A percentile compares a stretch with the other conserved stretches of the same genome.
phyloP scores from a whole-genome alignment of 2,888 invertebrate species.

The Aplocera efformata region DNA sequence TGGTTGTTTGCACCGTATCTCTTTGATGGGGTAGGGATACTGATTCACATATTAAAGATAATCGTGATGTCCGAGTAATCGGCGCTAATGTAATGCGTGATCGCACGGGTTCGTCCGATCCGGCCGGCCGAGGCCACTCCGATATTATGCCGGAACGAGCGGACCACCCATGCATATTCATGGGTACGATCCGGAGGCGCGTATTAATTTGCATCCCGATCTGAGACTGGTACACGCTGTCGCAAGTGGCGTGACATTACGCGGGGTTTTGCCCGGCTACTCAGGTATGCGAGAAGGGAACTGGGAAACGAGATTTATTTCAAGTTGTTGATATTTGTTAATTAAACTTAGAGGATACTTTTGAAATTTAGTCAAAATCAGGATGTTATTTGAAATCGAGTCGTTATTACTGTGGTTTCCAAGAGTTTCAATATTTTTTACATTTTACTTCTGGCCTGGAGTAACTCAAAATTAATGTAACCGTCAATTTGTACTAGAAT shows the following conservation, averaged over 20 bases:
- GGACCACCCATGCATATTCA: slow-evolving; percentile 73
- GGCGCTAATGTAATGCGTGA: slow-evolving; percentile 27
- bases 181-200: slow-evolving; percentile 66
- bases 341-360: no score
- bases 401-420: no score
- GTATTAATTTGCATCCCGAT: slow-evolving; percentile 78
- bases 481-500: no score
- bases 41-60: slow-evolving; percentile 8
- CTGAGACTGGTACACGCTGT: slow-evolving; percentile 47
- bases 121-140: slow-evolving; percentile 41
- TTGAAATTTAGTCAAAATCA: no score
- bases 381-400: no score
- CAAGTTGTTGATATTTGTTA: no score
- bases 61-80: slow-evolving; percentile 28
- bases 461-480: no score
- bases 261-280: background rate
- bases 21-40: no score
- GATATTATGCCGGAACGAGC: slow-evolving; percentile 68
- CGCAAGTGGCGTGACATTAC: slow-evolving; percentile 20
- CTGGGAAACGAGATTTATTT: no score
- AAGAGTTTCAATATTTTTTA: no score
- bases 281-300: background rate
- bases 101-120: slow-evolving; percentile 14
- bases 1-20: no score
- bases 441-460: no score